Conservation (phyloP, 1,140 invertebrate genomes). For the Diplogasteroides magnus region DNA sequence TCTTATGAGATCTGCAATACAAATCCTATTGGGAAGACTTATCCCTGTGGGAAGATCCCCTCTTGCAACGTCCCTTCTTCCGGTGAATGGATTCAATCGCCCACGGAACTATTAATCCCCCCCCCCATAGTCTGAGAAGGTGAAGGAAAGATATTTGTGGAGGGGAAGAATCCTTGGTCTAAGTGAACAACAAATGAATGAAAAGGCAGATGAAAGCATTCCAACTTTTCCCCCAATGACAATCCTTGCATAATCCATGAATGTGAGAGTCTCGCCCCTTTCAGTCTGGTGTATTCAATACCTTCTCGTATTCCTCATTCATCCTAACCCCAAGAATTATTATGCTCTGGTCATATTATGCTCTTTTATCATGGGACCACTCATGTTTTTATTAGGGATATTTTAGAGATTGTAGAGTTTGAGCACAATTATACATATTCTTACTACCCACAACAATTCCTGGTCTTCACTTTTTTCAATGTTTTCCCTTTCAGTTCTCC, state of each 20-base stretch:
- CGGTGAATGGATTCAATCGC: background rate
- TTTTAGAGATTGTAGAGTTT: background rate
- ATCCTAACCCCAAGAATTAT: background rate
- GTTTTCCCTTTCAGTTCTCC: constrained; percentile 18
- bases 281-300: background rate
- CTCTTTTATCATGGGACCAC: background rate
- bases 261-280: no score
- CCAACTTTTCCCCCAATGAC: no score
- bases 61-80: no score
- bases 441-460: background rate
- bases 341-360: background rate
- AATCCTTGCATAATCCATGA: background rate
- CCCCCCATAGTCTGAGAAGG: no score
- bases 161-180: background rate
- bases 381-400: background rate
- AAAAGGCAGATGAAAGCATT: no score
- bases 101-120: background rate
- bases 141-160: background rate
- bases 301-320: background rate
- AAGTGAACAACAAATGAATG: background rate
- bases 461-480: background rate
- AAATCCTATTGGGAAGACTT: no score
- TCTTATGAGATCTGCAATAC: no score
- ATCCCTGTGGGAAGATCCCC: no score
- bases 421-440: background rate